Evolutionary conservation across 2,888 invertebrate genomes (phyloP), one percentile per base, ranked within the genome.

Genomic region (Drosophila hamatofila): DNA sequence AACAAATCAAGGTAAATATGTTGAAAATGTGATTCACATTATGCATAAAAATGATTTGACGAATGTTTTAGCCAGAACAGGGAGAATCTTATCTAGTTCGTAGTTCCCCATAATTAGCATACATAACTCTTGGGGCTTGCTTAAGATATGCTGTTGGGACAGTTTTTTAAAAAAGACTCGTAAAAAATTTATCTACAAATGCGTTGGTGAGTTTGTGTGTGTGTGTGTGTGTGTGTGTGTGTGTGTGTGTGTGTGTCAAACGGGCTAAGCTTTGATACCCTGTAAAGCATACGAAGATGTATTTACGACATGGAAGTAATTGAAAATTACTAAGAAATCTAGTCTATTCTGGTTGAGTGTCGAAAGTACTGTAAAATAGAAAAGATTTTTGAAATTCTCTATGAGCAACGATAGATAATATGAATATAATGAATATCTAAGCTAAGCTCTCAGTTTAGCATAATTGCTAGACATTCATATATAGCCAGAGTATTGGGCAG

Each of bases 1-100:
- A 75, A 61, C 52, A 73, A 71, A 49, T 39, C 30, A 52, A 48
- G 30, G 12, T 57, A 39, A 71, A 62, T 48, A 72, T 74, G 74
- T 51, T 42, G 46, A 57, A 69, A 59, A 59, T 61, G 42, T 61
- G 71, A 69, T 33, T 75, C 60, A 52, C 18, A 69, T 30, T 35
- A 44, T 44, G 41, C n/a, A 49, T 2, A 27, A 30, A 27, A 39
- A 37, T 12, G 9, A 11, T 23, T 57, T 30, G 14, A 55, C 41
- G 55, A 30, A 1, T n/a, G n/a, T 12, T 57, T 3, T 2, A 21
- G 42, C 1, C 21, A 42, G 37, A 2, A 11, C 16, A 14, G 37
- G n/a, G 8, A 6, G 30, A 18, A 16, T 18, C 27, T 52, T 67
- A 67, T 68, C 68, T 35, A 8, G 7, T 12, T 7, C n/a, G 0